Base-by-base conservation (phyloP, 2,113 vertebrate species). In the Morone chrysops region DNA sequence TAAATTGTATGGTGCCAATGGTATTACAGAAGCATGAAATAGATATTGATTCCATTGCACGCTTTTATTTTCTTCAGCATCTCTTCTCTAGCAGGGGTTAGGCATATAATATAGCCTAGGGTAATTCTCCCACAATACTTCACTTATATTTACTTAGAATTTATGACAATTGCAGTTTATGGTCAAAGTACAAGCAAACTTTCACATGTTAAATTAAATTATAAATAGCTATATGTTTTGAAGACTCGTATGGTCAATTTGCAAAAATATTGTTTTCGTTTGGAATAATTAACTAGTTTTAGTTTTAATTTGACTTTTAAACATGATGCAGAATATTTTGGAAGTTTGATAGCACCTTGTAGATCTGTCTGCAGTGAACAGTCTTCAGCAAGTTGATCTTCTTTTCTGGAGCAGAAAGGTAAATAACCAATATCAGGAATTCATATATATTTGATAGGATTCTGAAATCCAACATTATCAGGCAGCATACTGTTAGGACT, bases 1-100 rank as follows among this genome's bases (percentile, higher is more conserved):
- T 87, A 85, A 73, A 82, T 86, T 87, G 38, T 41, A 40, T 65
- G 56, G 17, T 48, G 81, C 22, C 71, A 75, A 75, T 67, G 47
- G 50, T 82, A 47, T 57, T 57, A 70, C 40, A 78, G 82, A 87
- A 80, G 84, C 90, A 80, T 89, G 87, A 92, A 92, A 92, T 90
- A 62, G 81, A 86, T 90, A 92, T 93, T 82, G 89, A 93, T 91
- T 61, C 71, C 13, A 72, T 2, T 14, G 45, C 48, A 47, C 9
- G 41, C 38, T 47, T 60, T 61, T 81, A 16, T 45, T 89, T 78
- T 77, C n/a, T 54, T 45, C 54, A 31, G 43, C 8, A 63, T 72
- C 36, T 59, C 61, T 38, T 71, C 41, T 75, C 60, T 14, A 40
- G 41, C 47, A 82, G 48, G 25, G 18, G 31, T 10, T 66, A 22